A percentile compares a stretch with the other conserved stretches of the same genome.
Evolutionary conservation across 2,113 vertebrate genomes (phyloP).

Genomic region (Aphelocoma coerulescens): DNA sequence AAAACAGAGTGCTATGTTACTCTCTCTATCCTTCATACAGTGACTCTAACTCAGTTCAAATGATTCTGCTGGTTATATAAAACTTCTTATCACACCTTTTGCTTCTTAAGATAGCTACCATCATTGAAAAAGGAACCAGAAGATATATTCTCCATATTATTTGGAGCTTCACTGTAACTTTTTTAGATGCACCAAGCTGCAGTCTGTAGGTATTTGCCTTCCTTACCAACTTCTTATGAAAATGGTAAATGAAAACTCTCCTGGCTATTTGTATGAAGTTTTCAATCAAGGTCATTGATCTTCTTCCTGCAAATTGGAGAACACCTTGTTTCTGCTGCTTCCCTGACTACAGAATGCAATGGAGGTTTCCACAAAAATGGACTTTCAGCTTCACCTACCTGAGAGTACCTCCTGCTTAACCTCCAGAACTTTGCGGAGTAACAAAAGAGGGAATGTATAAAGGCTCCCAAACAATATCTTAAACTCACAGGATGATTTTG

Average conservation of each 20-base stretch:
- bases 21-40: not conserved
- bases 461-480: not conserved
- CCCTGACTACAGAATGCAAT: not conserved
- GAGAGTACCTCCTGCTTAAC: not conserved
- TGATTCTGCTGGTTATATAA: not conserved
- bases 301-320: not conserved
- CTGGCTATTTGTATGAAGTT: not conserved
- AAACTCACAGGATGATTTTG: not conserved
- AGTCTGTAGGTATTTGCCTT: not conserved
- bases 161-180: not conserved
- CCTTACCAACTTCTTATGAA: not conserved
- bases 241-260: not conserved
- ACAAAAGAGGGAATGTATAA: not conserved
- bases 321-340: not conserved
- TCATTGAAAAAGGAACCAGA: not conserved
- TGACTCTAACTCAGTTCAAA: not conserved
- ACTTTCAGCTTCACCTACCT: not conserved
- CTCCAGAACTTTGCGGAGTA: not conserved
- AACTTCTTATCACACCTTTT: not conserved
- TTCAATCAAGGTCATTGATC: not conserved
- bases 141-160: not conserved
- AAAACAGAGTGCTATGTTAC: not conserved
- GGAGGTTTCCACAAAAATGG: not conserved
- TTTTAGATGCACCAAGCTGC: not conserved
- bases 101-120: not conserved